A percentile compares a stretch with the other conserved stretches of the same genome.
Conservation (phyloP, 2,797 vertebrate genomes). For the Muscicapa comitata region DNA sequence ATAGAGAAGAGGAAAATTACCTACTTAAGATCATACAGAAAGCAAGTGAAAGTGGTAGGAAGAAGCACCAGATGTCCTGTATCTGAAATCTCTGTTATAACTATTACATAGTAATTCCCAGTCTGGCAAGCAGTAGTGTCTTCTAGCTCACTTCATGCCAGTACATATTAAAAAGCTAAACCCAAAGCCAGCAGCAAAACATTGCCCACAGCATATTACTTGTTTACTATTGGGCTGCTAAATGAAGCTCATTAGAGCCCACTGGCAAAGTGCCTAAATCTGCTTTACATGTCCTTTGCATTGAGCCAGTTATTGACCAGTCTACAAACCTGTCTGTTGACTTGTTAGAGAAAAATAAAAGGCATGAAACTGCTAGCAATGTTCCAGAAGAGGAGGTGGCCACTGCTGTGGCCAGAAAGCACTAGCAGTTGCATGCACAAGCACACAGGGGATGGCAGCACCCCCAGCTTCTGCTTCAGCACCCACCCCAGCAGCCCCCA, state of each 20-base stretch:
- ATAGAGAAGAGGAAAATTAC: constrained; percentile 4
- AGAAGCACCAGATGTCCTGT: constrained; percentile 1
- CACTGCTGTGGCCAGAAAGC: fast-evolving
- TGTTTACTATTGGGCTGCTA: not conserved
- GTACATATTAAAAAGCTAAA: constrained; percentile 3
- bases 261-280: not conserved
- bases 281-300: not conserved
- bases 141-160: not conserved
- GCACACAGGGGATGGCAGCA: not conserved
- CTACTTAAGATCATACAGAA: constrained; percentile 19
- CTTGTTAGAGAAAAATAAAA: not conserved
- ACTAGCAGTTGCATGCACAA: fast-evolving
- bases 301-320: not conserved
- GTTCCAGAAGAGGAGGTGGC: not conserved
- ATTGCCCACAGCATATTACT: not conserved
- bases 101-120: constrained; percentile 11
- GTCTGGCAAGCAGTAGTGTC: not conserved
- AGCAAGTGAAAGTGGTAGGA: not conserved
- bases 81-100: constrained; percentile 21
- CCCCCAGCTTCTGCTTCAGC: not conserved
- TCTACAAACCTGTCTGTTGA: not conserved
- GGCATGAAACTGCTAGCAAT: not conserved
- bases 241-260: not conserved
- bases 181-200: not conserved
- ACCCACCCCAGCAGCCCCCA: not conserved